Evolutionary conservation across 2,113 vertebrate genomes (phyloP), one percentile per base, ranked within the genome.

Genomic region (Eublepharis macularius): DNA sequence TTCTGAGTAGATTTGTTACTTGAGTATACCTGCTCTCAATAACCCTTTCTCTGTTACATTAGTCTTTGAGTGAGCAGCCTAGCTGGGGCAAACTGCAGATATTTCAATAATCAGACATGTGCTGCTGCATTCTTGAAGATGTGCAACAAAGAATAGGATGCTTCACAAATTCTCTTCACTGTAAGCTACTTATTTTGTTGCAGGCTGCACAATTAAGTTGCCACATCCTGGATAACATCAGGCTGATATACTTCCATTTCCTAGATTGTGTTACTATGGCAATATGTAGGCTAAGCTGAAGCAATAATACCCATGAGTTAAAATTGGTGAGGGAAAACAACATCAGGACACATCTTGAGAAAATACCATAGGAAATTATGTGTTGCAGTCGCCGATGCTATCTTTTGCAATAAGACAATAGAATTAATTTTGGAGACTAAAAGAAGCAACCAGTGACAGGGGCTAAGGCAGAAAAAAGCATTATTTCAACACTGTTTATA

Each of bases 221-320:
- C 17, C 39, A 36, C 43, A 41, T 83, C 81, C 34, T 69, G 45
- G 79, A 57, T 1, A 81, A 12, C 11, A 17, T 80, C 60, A 65
- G 77, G 77, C 16, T 4, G 41, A 29, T 65, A 47, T 83, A 60
- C 85, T 87, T 63, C 1, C 72, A 77, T 54, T 81, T 87, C 8
- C 24, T 82, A 4, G 1, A 4, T 41, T 80, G n/a, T 87, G 81
- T 86, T 90, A 75, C n/a, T 11, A 85, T 45, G 85, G 89, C 4
- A 19, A 76, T 49, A 47, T 2, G 0, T 36, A 47, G 77, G 3
- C 1, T 0, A 39, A 84, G 26, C 0, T 79, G 88, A 89, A 65
- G 75, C 2, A 8, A 21, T n/a, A 4, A 63, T 39, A 66, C 6
- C 16, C 75, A 29, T 57, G 80, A 70, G 41, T 29, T 41, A 24